Conservation (phyloP, 2,113 vertebrate species). For the Pontoporia blainvillei region DNA sequence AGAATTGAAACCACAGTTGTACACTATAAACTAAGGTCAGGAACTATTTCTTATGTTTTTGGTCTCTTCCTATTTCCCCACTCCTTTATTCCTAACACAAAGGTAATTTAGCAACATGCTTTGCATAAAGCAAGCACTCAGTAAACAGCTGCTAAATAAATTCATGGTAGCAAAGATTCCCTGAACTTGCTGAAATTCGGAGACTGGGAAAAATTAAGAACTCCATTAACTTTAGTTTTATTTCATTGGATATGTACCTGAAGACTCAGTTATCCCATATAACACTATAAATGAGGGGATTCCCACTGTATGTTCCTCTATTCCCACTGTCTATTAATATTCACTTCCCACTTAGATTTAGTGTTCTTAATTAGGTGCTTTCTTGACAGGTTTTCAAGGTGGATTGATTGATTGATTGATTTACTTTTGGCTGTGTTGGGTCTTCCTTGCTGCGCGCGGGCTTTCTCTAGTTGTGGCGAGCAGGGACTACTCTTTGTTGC, state of each 20-base stretch:
- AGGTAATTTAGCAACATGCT: background rate
- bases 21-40: background rate
- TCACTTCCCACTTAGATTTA: conserved; percentile 3
- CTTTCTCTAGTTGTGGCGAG: no score
- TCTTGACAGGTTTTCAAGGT: background rate
- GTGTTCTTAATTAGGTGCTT: background rate
- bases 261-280: background rate
- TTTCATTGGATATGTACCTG: background rate
- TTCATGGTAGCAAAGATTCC: background rate
- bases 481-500: no score
- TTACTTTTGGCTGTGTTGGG: no score
- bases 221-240: background rate
- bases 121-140: background rate
- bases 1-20: background rate
- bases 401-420: no score
- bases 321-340: background rate
- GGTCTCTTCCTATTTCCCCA: background rate
- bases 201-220: background rate
- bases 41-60: background rate
- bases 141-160: background rate
- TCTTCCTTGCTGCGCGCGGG: no score
- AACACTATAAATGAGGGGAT: background rate
- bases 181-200: background rate
- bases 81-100: background rate
- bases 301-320: background rate